These are phyloP conservation scores for Mareca strepera DNA, from an alignment of 2,797 vertebrate species.

Conservation along the genomic window DNA sequence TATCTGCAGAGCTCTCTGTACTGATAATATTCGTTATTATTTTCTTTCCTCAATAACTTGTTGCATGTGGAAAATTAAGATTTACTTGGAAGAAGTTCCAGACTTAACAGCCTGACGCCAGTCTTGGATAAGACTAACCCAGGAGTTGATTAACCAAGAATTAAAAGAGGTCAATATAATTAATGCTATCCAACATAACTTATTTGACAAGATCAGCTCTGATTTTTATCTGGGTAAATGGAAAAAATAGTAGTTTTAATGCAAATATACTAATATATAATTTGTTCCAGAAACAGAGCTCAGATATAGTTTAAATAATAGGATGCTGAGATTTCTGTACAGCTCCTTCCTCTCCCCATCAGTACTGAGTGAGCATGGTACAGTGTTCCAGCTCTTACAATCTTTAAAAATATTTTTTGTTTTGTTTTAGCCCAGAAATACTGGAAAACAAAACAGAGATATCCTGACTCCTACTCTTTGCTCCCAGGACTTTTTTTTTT, in stretches of 20 bases:
- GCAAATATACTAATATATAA: neutral
- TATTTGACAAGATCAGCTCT: neutral
- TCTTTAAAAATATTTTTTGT: neutral
- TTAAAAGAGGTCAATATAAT: neutral
- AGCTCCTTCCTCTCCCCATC: neutral
- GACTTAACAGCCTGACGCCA: neutral
- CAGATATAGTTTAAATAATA: neutral
- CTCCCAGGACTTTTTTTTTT: neutral
- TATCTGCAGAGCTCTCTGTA: neutral
- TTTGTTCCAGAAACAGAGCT: neutral
- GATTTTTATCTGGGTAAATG: neutral
- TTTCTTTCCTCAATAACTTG: neutral
- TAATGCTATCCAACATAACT: neutral
- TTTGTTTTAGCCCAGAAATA: neutral
- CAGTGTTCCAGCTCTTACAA: neutral
- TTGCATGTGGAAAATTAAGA: neutral
- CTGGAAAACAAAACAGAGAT: neutral
- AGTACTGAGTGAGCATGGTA: neutral
- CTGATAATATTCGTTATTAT: neutral
- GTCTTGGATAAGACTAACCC: neutral
- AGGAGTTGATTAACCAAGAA: constrained; percentile 8
- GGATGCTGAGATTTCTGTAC: neutral
- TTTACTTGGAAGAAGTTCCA: neutral
- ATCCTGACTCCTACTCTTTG: no score
- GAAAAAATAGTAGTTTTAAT: neutral